Evolutionary conservation across 2,888 invertebrate species (phyloP).

Genomic region (Aleiodes alternator): DNA sequence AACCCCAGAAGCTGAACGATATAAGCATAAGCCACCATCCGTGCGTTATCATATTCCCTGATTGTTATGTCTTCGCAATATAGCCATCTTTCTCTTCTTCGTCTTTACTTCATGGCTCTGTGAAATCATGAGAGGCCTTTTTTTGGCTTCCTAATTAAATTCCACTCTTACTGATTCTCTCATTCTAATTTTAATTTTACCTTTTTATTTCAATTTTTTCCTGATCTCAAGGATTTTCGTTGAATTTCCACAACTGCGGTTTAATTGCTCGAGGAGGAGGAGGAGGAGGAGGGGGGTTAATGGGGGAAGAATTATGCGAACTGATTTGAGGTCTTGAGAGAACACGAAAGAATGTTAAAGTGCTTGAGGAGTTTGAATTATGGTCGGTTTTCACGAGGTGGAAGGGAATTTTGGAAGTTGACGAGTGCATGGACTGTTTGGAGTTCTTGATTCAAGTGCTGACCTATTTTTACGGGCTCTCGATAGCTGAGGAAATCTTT

Average conservation of each 20-base stretch:
- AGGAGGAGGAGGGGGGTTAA: slow-evolving; percentile 50
- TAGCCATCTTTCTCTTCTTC: slow-evolving; percentile 28
- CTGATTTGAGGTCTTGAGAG: slow-evolving; percentile 59
- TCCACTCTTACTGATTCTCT: slow-evolving; percentile 67
- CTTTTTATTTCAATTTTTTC: slow-evolving; percentile 54
- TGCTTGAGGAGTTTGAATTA: slow-evolving; percentile 24
- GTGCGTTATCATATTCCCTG: slow-evolving; percentile 73
- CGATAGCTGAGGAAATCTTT: too few relatives aligned
- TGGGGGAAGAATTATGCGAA: slow-evolving; percentile 73
- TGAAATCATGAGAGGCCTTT: slow-evolving; percentile 66
- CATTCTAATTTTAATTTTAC: slow-evolving; percentile 20
- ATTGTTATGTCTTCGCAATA: slow-evolving; percentile 71
- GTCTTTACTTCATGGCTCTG: slow-evolving; percentile 67
- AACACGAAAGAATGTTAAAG: not conserved
- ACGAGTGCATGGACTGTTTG: too few relatives aligned
- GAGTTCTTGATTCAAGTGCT: too few relatives aligned
- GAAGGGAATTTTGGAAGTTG: too few relatives aligned
- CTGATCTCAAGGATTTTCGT: not conserved
- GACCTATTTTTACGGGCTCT: too few relatives aligned
- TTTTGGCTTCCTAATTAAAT: slow-evolving; percentile 71
- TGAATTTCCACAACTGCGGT: slow-evolving; percentile 71
- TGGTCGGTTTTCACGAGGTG: slow-evolving; percentile 29
- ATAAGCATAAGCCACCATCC: slow-evolving; percentile 65
- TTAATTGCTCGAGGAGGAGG: slow-evolving; percentile 67
- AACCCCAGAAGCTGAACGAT: slow-evolving; percentile 51